Conservation (phyloP, 2,113 vertebrate genomes). For the Acanthochromis polyacanthus region DNA sequence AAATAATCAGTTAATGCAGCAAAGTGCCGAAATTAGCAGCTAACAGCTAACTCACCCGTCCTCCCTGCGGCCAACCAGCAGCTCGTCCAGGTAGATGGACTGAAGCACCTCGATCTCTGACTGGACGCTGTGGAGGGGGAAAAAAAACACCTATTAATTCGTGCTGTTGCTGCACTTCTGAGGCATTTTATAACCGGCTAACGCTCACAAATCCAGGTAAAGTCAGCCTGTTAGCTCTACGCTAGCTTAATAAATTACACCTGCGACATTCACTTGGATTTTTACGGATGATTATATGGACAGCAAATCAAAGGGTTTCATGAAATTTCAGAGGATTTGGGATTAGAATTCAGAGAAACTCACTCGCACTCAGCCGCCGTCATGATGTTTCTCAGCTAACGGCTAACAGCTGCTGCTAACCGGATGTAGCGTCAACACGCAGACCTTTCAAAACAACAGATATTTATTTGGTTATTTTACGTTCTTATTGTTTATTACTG, state of each 20-base stretch:
- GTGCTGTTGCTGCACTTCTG: not conserved
- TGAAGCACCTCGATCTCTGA: conserved; percentile 94
- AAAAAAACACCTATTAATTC: not conserved
- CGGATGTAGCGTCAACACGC: not conserved
- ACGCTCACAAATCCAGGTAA: not conserved
- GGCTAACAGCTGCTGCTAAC: not conserved
- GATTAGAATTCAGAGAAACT: conserved; percentile 52
- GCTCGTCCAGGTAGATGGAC: conserved; percentile 96
- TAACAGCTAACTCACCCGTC: conserved; percentile 81
- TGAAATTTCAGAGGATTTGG: not conserved
- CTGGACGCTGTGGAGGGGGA: conserved; percentile 83
- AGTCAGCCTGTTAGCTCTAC: conserved; percentile 47
- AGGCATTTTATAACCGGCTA: not conserved
- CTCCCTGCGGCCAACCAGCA: conserved; percentile 83
- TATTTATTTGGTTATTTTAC: too few species aligned
- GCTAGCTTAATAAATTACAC: not conserved
- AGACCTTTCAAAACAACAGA: not conserved
- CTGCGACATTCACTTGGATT: not conserved
- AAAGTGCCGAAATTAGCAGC: not conserved
- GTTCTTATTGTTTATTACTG: too few species aligned
- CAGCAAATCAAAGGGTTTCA: fast-evolving
- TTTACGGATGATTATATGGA: not conserved
- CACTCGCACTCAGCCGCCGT: conserved; percentile 85
- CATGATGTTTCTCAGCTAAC: conserved; percentile 36
- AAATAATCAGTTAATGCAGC: not conserved